Conservation (phyloP, 2,113 vertebrate genomes). For the Lamprotornis superbus region DNA sequence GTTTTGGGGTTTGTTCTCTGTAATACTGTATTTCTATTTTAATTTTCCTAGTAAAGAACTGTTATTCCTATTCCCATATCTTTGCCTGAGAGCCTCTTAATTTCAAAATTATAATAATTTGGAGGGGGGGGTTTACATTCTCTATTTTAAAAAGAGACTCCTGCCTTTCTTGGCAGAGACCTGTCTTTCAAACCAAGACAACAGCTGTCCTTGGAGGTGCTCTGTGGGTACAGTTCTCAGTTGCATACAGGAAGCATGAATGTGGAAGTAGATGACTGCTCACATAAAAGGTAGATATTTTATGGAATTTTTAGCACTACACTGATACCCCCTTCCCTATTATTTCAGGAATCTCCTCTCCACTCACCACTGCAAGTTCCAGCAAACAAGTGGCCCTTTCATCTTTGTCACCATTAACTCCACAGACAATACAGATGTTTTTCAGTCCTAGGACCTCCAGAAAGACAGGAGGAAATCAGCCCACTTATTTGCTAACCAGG, state of each 20-base stretch:
- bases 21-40: too few species aligned
- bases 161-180: too few species aligned
- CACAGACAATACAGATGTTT: background rate
- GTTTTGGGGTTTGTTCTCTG: too few species aligned
- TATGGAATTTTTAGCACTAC: background rate
- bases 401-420: background rate
- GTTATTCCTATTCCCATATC: too few species aligned
- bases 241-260: background rate
- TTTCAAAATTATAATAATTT: too few species aligned
- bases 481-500: fast-evolving
- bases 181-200: too few species aligned
- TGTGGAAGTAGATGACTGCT: background rate
- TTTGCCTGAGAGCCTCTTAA: too few species aligned
- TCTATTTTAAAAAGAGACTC: too few species aligned
- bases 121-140: too few species aligned
- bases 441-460: background rate
- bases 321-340: fast-evolving
- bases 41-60: too few species aligned
- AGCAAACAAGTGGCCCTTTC: background rate
- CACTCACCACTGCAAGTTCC: background rate
- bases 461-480: background rate
- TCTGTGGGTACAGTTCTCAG: background rate
- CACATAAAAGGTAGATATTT: background rate
- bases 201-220: background rate
- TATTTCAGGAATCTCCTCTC: background rate